A percentile compares a stretch with the other conserved stretches of the same genome.
Evolutionary conservation across 1,140 invertebrate genomes (phyloP).

Genomic region (Leguminivora glycinivorella): DNA sequence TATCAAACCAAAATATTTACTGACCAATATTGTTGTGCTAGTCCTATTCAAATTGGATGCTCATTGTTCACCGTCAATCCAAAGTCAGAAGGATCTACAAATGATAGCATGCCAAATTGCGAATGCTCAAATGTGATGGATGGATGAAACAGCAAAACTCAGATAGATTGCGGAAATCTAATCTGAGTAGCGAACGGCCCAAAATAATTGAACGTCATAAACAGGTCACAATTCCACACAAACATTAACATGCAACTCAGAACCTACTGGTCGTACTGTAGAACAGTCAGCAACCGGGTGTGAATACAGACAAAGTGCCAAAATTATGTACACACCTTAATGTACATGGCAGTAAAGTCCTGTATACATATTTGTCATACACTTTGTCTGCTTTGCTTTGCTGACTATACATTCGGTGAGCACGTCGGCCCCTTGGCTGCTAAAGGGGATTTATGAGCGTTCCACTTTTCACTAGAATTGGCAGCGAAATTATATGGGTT

Average conservation of each 20-base stretch:
- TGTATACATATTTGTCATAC: too few species aligned
- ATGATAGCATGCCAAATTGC: too few species aligned
- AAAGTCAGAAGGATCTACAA: too few species aligned
- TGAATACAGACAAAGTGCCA: too few species aligned
- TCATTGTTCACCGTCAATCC: too few species aligned
- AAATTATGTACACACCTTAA: too few species aligned
- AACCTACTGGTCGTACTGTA: neutral
- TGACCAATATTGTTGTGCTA: too few species aligned
- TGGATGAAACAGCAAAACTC: neutral
- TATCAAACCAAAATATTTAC: too few species aligned
- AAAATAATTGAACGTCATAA: conserved; percentile 40
- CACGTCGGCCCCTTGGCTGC: neutral
- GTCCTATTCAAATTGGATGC: too few species aligned
- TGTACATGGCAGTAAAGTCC: too few species aligned
- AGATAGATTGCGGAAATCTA: neutral
- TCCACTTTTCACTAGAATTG: conserved; percentile 45
- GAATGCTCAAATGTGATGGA: neutral
- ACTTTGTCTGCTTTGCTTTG: too few species aligned
- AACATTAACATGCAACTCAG: conserved; percentile 20
- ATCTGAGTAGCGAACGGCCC: conserved; percentile 29
- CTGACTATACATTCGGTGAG: neutral
- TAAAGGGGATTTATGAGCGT: conserved; percentile 38
- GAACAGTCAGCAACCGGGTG: too few species aligned
- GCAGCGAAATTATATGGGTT: conserved; percentile 38
- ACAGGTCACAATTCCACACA: conserved; percentile 39